phyloP scores from a whole-genome alignment of 1,140 invertebrate species.

The Drosophila azteca region DNA sequence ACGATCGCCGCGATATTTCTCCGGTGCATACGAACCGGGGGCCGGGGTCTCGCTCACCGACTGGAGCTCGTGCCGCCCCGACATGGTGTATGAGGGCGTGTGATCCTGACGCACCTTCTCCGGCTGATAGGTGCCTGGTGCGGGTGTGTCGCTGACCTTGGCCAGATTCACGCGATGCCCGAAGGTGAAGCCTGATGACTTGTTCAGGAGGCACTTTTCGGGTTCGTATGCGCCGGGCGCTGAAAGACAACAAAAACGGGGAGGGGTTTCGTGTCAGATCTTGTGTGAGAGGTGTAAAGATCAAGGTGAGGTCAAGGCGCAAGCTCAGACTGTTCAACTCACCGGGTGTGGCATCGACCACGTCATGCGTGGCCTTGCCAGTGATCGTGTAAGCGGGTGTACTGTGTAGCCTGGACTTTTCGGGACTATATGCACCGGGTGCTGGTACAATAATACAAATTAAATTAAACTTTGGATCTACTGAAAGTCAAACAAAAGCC shows the following conservation, averaged over 20 bases:
- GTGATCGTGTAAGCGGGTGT: conserved; percentile 86
- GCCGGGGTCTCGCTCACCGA: conserved; percentile 86
- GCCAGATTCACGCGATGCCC: conserved; percentile 84
- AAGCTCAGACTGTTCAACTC: conserved; percentile 56
- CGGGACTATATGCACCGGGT: conserved; percentile 86
- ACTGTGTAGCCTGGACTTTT: conserved; percentile 73
- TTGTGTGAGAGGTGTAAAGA: too few relatives aligned
- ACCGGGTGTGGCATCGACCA: conserved; percentile 86
- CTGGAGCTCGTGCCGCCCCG: conserved; percentile 84
- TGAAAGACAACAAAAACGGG: conserved; percentile 71
- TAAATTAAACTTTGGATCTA: background rate
- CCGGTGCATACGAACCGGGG: conserved; percentile 86
- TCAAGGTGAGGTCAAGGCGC: background rate
- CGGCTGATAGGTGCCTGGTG: conserved; percentile 87
- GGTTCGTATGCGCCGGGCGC: conserved; percentile 91
- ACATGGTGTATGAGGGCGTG: conserved; percentile 86
- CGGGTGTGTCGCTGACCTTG: conserved; percentile 86
- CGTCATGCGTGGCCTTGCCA: conserved; percentile 86
- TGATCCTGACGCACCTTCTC: conserved; percentile 87
- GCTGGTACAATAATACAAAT: conserved; percentile 50
- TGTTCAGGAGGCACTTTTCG: conserved; percentile 87
- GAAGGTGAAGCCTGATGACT: conserved; percentile 86
- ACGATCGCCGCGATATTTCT: conserved; percentile 86
- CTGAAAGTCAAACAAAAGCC: background rate
- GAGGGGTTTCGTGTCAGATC: background rate